Percentiles rank a stretch among this genome's conserved stretches.
Conservation (phyloP, 2,888 invertebrate genomes). For the Corbicula japonica region DNA sequence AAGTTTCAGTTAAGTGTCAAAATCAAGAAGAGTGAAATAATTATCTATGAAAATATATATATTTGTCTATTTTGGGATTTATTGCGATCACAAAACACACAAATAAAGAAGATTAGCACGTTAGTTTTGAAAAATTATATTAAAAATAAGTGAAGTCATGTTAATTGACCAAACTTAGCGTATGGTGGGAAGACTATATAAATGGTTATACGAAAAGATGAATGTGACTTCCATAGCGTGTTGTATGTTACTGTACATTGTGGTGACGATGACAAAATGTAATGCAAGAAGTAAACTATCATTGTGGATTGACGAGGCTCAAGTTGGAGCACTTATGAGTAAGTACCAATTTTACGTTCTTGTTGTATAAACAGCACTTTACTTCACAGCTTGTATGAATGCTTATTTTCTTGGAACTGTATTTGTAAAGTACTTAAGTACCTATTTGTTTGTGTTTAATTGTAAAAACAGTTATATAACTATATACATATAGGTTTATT, state of each 20-base stretch:
- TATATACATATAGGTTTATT: no score
- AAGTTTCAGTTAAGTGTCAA: no score
- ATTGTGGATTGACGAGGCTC: slow-evolving; percentile 74
- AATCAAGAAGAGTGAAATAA: no score
- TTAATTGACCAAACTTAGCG: slow-evolving; percentile 48
- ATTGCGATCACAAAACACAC: neutral
- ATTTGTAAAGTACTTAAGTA: no score
- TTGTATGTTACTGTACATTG: slow-evolving; percentile 49
- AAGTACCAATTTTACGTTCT: no score
- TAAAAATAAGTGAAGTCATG: slow-evolving; percentile 34
- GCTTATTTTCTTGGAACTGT: no score
- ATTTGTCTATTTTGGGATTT: neutral
- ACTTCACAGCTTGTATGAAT: no score
- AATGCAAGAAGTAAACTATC: slow-evolving; percentile 66
- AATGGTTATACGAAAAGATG: slow-evolving; percentile 42
- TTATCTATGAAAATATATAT: neutral
- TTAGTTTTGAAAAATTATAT: slow-evolving; percentile 21
- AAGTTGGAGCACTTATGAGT: slow-evolving; percentile 68
- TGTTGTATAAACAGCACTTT: no score
- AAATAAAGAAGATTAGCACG: neutral
- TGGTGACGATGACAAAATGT: slow-evolving; percentile 51
- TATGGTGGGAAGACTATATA: slow-evolving; percentile 9
- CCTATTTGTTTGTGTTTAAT: no score
- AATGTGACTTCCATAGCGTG: slow-evolving; percentile 31
- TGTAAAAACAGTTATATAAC: no score